Percentiles rank a stretch among this genome's conserved stretches.
Conservation (phyloP, 2,888 invertebrate genomes). For the Acanthoscelides obtectus region DNA sequence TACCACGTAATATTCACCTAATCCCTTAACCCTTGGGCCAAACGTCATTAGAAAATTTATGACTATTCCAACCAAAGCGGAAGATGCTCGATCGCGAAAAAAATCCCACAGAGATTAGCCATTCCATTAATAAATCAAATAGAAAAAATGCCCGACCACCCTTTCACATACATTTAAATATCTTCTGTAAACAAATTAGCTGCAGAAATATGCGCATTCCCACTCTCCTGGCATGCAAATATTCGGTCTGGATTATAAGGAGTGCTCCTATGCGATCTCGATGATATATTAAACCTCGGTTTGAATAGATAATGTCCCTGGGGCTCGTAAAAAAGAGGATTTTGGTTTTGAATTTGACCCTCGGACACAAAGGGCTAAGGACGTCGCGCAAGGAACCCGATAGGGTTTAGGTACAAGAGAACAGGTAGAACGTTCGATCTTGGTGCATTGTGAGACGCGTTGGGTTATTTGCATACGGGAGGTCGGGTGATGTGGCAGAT, state of each 20-base stretch:
- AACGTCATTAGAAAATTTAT: background rate
- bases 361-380: background rate
- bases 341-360: conserved; percentile 33
- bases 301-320: conserved; percentile 32
- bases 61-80: background rate
- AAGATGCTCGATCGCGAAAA: conserved; percentile 8
- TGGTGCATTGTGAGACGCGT: conserved; percentile 5
- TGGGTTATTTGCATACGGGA: background rate
- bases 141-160: background rate
- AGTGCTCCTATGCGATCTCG: conserved; percentile 17
- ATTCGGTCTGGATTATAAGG: background rate
- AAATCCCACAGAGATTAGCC: conserved; percentile 35
- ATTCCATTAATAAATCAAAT: conserved; percentile 35
- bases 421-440: conserved; percentile 21
- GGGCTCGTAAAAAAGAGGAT: conserved; percentile 30
- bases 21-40: background rate
- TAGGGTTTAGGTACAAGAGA: conserved; percentile 15
- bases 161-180: conserved; percentile 25
- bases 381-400: conserved; percentile 21
- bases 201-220: conserved; percentile 25
- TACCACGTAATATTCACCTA: background rate
- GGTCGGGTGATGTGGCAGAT: background rate
- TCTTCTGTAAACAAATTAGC: conserved; percentile 31
- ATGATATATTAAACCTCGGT: conserved; percentile 30
- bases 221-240: background rate